Evolutionary conservation across 2,888 invertebrate genomes (phyloP).

Genomic region (Gonocerus acuteangulatus): DNA sequence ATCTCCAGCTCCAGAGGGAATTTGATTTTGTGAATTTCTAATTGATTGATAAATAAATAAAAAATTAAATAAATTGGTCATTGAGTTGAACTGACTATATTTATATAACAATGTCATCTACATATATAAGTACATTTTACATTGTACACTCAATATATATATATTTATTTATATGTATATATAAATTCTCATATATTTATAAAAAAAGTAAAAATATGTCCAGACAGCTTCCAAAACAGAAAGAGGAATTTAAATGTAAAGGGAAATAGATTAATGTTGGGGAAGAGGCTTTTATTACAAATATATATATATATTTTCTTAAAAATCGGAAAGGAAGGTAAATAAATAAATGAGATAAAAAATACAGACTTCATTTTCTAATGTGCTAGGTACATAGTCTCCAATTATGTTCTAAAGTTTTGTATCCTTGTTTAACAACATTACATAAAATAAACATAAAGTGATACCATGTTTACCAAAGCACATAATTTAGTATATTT

Average conservation of each 20-base stretch:
- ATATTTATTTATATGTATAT: slow-evolving; percentile 31
- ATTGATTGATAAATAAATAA: slow-evolving; percentile 36
- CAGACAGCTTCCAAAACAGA: slow-evolving; percentile 28
- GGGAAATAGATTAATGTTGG: background rate
- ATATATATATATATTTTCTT: background rate
- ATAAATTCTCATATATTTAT: slow-evolving; percentile 27
- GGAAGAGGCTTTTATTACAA: background rate
- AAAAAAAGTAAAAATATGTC: slow-evolving; percentile 35
- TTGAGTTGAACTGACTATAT: slow-evolving; percentile 36
- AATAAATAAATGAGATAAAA: no score
- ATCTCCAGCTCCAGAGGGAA: slow-evolving; percentile 67
- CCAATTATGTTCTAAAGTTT: background rate
- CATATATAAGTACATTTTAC: slow-evolving; percentile 36
- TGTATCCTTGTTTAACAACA: background rate
- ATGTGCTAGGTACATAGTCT: background rate
- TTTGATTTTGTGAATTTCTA: slow-evolving; percentile 82
- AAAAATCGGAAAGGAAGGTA: no score
- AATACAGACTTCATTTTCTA: background rate
- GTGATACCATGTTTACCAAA: slow-evolving; percentile 2
- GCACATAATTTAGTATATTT: slow-evolving; percentile 1
- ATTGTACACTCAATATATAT: slow-evolving; percentile 35
- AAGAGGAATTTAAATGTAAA: background rate
- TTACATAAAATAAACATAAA: background rate
- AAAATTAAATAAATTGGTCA: background rate
- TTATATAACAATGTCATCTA: slow-evolving; percentile 36